Base-by-base conservation (phyloP, 2,113 vertebrate species). In the Morone saxatilis region DNA sequence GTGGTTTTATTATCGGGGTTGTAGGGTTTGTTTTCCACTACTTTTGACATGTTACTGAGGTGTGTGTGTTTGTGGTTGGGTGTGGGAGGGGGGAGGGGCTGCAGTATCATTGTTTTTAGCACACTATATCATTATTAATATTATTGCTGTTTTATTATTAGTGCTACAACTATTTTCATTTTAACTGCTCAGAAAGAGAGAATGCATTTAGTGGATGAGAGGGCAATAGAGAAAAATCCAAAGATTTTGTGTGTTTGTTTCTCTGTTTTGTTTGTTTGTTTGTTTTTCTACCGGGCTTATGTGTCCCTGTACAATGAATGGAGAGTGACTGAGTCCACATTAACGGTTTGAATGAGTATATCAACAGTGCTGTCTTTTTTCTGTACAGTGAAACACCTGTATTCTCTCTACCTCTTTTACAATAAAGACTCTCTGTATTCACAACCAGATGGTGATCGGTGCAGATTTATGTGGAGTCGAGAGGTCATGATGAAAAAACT, bases 351-450 rank as follows among this genome's bases (percentile, higher is more conserved):
- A 94, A 91, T 94, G 95, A 90, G 92, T 94, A 86, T 93, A 91
- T 94, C 87, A 90, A 93, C 93, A 95, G 94, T 95, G 93, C 93
- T 95, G 94, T 95, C 88, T 93, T 93, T 93, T 94, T 93, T 95
- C 93, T 96, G 95, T 95, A 96, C 95, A 95, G 95, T 95, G 94
- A 94, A 96, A 95, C 92, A 96, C 88, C 95, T 96, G 95, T 96
- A 95, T 95, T 95, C 95, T 96, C 95, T 95, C 95, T 96, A 96
- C 95, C 95, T 96, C 95, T 95, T 96, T 96, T 96, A 95, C 95
- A 96, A 96, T 96, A 96, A 96, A 96, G 92, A 95, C 93, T 95
- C 92, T 95, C 91, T 95, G 95, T 96, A 95, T 95, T 95, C 94
- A 96, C 94, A 93, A 89, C 68, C 80, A 83, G 25, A 76, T 75